phyloP scores from a whole-genome alignment of 2,888 invertebrate species.

The Calliopum simillimum region DNA sequence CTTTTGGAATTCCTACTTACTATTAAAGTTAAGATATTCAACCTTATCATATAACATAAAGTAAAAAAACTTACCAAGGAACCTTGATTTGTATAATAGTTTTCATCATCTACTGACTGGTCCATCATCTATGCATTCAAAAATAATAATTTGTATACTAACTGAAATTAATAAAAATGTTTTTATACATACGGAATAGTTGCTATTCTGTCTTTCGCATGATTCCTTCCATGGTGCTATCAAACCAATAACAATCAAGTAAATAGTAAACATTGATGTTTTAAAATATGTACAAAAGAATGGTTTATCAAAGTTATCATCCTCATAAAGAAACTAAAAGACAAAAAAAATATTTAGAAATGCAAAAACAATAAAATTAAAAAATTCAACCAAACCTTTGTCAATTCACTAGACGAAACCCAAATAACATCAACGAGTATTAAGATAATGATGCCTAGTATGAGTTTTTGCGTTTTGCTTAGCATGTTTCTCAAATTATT shows the following conservation, averaged over 20 bases:
- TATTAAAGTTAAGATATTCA: too few relatives aligned
- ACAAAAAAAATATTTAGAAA: not conserved
- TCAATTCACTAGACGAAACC: constrained; percentile 95
- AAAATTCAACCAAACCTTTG: constrained; percentile 76
- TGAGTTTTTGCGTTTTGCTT: constrained; percentile 78
- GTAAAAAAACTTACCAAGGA: constrained; percentile 55
- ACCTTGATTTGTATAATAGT: constrained; percentile 76
- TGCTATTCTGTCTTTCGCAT: constrained; percentile 75
- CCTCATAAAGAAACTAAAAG: constrained; percentile 85
- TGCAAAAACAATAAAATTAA: not conserved
- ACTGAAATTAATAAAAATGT: constrained; percentile 9
- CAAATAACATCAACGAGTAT: constrained; percentile 94
- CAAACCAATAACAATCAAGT: constrained; percentile 88
- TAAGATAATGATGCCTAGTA: constrained; percentile 87
- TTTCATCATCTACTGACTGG: constrained; percentile 83
- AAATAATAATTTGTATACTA: constrained; percentile 50
- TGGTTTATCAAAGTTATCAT: constrained; percentile 90
- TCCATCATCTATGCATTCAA: constrained; percentile 74
- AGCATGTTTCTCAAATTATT: constrained; percentile 53
- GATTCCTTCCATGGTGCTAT: constrained; percentile 92
- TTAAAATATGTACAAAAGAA: constrained; percentile 96
- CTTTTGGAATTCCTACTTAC: too few relatives aligned
- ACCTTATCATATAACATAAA: not conserved
- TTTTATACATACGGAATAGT: constrained; percentile 76
- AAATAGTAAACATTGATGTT: constrained; percentile 93